Evolutionary conservation across 2,797 vertebrate species (phyloP).

Genomic region (Pseudochaenichthys georgianus): DNA sequence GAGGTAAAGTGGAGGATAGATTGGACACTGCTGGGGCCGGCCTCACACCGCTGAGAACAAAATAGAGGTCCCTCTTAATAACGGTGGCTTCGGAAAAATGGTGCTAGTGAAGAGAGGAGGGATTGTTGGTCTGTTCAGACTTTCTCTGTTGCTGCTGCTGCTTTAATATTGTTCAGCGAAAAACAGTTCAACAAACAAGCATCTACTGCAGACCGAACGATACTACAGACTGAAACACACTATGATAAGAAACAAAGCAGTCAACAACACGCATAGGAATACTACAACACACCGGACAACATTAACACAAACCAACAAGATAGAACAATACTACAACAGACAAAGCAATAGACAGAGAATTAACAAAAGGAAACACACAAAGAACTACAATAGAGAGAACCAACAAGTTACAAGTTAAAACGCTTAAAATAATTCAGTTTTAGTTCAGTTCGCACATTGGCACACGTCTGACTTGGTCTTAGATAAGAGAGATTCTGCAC

Average conservation of each 20-base stretch:
- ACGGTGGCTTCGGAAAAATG: conserved; percentile 3
- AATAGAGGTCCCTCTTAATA: conserved; percentile 43
- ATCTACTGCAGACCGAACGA: background rate
- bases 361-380: too few species aligned
- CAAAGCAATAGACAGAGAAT: too few species aligned
- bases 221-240: background rate
- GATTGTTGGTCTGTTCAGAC: too few species aligned
- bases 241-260: background rate
- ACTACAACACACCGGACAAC: too few species aligned
- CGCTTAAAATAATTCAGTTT: too few species aligned
- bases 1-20: conserved; percentile 61
- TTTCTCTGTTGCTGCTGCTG: background rate
- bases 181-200: background rate
- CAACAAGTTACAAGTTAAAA: too few species aligned
- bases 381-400: too few species aligned
- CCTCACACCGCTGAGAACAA: conserved; percentile 38
- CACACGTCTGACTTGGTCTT: too few species aligned
- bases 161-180: conserved; percentile 2
- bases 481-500: too few species aligned
- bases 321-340: too few species aligned
- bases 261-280: background rate
- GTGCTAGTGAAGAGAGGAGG: conserved; percentile 3
- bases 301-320: too few species aligned
- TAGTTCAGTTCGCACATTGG: too few species aligned
- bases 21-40: conserved; percentile 51